Percentiles rank a stretch among this genome's conserved stretches.
phyloP scores from a whole-genome alignment of 2,888 invertebrate species.

The Hydrotaea cyrtoneurina region DNA sequence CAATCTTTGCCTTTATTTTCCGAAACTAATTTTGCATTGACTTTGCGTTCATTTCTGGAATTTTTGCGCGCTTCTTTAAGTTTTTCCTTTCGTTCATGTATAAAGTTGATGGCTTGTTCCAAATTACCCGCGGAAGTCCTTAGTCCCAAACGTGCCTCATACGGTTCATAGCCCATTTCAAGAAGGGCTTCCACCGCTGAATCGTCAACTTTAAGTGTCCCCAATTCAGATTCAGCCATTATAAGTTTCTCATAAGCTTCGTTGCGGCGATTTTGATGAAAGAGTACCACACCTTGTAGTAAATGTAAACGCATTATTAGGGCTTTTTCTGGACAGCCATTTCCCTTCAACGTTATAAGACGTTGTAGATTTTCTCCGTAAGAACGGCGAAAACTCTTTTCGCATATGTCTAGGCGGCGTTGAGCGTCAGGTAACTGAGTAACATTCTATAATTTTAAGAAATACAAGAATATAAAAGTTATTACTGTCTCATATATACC shows the following conservation, averaged over 20 bases:
- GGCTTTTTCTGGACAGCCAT: slow-evolving; percentile 85
- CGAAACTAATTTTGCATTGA: slow-evolving; percentile 73
- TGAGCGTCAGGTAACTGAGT: slow-evolving; percentile 88
- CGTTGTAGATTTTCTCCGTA: slow-evolving; percentile 86
- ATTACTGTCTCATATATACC: no score
- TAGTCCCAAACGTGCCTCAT: slow-evolving; percentile 87
- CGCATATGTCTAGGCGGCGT: slow-evolving; percentile 85
- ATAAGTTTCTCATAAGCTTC: slow-evolving; percentile 84
- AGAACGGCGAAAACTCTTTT: slow-evolving; percentile 84
- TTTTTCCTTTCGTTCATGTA: slow-evolving; percentile 83
- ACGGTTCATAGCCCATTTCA: slow-evolving; percentile 85
- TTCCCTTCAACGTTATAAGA: slow-evolving; percentile 83
- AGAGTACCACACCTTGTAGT: slow-evolving; percentile 89
- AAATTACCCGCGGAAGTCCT: slow-evolving; percentile 84
- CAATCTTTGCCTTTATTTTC: slow-evolving; percentile 70
- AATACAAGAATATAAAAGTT: neutral
- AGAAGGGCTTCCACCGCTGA: slow-evolving; percentile 82
- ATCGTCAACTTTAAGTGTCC: slow-evolving; percentile 84
- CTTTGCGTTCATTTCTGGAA: slow-evolving; percentile 81
- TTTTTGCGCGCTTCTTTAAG: slow-evolving; percentile 81
- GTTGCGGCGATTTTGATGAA: slow-evolving; percentile 87
- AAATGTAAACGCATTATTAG: slow-evolving; percentile 89
- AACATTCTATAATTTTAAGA: slow-evolving; percentile 81
- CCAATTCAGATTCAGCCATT: slow-evolving; percentile 85
- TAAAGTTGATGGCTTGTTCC: slow-evolving; percentile 85